Conservation (phyloP, 2,113 vertebrate species). For the Stomatorhinus ivindoensis region DNA sequence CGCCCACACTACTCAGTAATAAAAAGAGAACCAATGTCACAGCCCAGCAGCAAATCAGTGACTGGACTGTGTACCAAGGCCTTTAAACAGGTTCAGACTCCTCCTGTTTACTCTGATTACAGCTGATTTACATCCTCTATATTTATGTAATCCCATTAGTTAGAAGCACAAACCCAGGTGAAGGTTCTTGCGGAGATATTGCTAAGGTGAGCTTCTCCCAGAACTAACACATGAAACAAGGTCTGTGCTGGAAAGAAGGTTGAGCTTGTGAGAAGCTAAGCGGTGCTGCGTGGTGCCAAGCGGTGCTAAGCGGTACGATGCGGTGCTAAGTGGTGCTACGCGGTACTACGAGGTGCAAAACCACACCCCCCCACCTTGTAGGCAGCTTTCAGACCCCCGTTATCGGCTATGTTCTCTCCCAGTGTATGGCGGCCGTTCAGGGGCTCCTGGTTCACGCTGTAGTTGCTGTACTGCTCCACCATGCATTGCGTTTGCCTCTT, state of each 20-base stretch:
- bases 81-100: neutral
- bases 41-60: neutral
- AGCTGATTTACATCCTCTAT: neutral
- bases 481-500: constrained; percentile 86
- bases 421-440: constrained; percentile 89
- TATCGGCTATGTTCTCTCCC: constrained; percentile 95
- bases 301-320: too few species aligned
- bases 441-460: constrained; percentile 76
- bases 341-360: neutral
- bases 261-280: neutral
- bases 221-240: neutral
- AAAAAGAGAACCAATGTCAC: neutral
- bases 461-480: constrained; percentile 88
- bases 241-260: neutral
- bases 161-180: neutral
- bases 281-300: too few species aligned
- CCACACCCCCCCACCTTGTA: constrained; percentile 70
- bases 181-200: neutral
- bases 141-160: neutral
- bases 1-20: neutral
- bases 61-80: neutral
- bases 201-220: neutral
- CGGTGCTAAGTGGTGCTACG: too few species aligned
- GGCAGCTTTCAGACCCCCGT: constrained; percentile 88
- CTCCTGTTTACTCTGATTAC: neutral